These are phyloP conservation scores for Agapornis roseicollis DNA, from an alignment of 2,113 vertebrate genomes.

Conservation along the genomic window DNA sequence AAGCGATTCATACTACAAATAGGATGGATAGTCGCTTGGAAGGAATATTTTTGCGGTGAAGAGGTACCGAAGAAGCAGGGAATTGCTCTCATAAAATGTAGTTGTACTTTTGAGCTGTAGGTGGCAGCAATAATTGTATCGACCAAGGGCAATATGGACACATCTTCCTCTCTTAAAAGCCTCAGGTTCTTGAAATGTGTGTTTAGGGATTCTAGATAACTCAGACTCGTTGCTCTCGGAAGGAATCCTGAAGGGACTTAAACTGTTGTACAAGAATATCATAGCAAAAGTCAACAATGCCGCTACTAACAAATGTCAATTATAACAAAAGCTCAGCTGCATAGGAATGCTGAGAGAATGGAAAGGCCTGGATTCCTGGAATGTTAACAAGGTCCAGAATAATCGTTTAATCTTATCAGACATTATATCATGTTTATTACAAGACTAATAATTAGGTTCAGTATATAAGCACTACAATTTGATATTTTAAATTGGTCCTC, in stretches of 20 bases:
- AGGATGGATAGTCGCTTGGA: background rate
- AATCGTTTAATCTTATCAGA: background rate
- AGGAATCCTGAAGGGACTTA: background rate
- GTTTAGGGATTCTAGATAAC: background rate
- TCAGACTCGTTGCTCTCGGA: background rate
- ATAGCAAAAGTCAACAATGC: background rate
- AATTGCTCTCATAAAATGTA: background rate
- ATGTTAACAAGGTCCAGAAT: background rate
- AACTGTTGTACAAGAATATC: background rate
- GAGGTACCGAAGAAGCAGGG: background rate
- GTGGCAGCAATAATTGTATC: slow-evolving; percentile 23
- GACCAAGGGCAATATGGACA: background rate
- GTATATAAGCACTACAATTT: background rate
- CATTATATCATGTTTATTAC: background rate
- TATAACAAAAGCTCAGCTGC: background rate
- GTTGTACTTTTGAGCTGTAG: slow-evolving; percentile 6
- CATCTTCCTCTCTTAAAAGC: background rate
- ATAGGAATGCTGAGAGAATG: background rate
- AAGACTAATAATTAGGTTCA: background rate
- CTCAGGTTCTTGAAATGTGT: background rate
- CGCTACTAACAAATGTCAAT: background rate
- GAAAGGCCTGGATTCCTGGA: background rate
- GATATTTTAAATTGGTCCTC: background rate
- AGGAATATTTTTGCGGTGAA: background rate
- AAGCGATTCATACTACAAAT: background rate